Evolutionary conservation across 1,140 invertebrate species (phyloP).

Genomic region (Panagrolaimus sp.): DNA sequence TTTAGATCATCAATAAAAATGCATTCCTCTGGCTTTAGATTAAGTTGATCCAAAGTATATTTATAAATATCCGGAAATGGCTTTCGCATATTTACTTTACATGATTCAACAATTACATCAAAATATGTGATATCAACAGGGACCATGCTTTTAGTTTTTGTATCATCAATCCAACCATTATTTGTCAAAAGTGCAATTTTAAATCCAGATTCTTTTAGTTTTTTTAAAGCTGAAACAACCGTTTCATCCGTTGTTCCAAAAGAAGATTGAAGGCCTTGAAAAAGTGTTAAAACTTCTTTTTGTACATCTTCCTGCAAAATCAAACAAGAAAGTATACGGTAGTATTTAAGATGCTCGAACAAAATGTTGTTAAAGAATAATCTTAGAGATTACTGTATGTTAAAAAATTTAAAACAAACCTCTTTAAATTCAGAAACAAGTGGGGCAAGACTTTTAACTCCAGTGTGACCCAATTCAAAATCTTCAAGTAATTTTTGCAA

Average conservation of each 20-base stretch:
- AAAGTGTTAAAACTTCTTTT: no score
- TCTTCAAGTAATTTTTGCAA: no score
- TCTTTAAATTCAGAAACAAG: no score
- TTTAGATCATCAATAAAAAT: slow-evolving; percentile 15
- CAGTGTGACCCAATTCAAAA: no score
- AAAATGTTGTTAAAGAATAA: no score
- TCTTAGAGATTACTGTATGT: no score
- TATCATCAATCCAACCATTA: slow-evolving; percentile 1
- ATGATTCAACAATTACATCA: slow-evolving; percentile 18
- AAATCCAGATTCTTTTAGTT: background rate
- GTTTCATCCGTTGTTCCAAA: background rate
- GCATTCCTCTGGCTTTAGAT: background rate
- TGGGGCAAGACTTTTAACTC: no score
- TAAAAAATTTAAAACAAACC: no score
- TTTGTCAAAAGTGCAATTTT: slow-evolving; percentile 11
- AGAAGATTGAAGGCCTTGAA: no score
- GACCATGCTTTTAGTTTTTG: background rate
- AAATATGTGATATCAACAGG: background rate
- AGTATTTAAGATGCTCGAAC: no score
- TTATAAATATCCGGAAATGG: background rate
- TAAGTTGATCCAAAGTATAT: slow-evolving; percentile 5
- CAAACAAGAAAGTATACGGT: no score
- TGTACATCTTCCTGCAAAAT: no score
- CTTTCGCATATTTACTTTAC: slow-evolving; percentile 15
- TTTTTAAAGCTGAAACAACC: background rate